Evolutionary conservation across 2,113 vertebrate genomes (phyloP).

Genomic region (Chamaea fasciata): DNA sequence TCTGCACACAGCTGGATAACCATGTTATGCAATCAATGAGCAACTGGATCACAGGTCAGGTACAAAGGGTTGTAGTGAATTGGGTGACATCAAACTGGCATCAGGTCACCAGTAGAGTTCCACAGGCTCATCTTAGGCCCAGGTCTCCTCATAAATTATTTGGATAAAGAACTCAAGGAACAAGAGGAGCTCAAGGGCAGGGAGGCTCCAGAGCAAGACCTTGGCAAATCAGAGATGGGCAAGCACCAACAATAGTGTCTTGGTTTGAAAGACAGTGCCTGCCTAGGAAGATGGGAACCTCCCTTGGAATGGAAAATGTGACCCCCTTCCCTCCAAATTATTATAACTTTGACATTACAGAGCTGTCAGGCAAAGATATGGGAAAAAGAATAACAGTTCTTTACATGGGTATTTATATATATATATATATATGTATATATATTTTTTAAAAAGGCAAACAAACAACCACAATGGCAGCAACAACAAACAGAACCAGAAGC

Average conservation of each 20-base stretch:
- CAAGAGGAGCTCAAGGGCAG: background rate
- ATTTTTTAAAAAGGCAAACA: background rate
- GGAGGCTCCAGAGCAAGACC: background rate
- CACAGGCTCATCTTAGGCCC: background rate
- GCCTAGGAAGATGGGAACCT: background rate
- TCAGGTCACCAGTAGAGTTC: background rate
- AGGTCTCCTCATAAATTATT: background rate
- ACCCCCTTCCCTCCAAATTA: background rate
- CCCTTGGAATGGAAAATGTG: background rate
- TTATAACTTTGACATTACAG: rapidly evolving
- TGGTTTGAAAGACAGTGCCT: background rate
- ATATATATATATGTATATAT: rapidly evolving
- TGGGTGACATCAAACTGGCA: background rate
- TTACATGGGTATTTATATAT: rapidly evolving
- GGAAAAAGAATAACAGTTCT: background rate
- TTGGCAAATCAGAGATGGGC: background rate
- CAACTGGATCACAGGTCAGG: background rate
- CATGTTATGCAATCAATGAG: rapidly evolving
- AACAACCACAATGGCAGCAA: background rate
- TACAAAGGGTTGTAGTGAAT: background rate
- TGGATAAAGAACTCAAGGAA: background rate
- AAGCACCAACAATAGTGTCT: background rate
- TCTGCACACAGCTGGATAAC: background rate
- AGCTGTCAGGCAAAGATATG: background rate
- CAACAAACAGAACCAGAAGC: too few relatives aligned